These are phyloP conservation scores for Strix occidentalis DNA, from an alignment of 2,797 vertebrate genomes.

Conservation along the genomic window DNA sequence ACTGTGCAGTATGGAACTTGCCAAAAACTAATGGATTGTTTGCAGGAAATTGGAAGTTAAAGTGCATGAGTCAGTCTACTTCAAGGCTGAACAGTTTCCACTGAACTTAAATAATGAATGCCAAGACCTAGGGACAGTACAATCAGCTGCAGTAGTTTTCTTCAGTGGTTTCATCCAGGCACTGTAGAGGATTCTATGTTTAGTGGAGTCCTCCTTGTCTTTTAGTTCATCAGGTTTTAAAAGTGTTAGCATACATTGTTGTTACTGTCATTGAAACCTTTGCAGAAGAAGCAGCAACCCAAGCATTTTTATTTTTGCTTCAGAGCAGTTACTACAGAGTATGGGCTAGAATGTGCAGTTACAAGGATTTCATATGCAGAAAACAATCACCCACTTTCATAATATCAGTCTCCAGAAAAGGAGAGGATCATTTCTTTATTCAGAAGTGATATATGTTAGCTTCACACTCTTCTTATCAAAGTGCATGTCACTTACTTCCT, in stretches of 20 bases:
- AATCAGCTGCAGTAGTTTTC: constrained; percentile 25
- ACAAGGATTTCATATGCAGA: background rate
- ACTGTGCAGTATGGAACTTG: constrained; percentile 41
- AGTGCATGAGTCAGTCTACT: constrained; percentile 77
- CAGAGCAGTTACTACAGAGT: background rate
- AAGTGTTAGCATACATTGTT: background rate
- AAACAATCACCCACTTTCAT: background rate
- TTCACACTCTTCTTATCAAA: background rate
- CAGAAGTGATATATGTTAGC: background rate
- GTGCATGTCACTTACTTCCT: background rate
- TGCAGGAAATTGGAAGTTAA: constrained; percentile 77
- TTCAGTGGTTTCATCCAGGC: constrained; percentile 4
- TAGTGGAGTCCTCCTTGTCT: background rate
- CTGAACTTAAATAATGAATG: constrained; percentile 76
- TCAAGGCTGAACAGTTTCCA: constrained; percentile 73
- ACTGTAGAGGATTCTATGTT: background rate
- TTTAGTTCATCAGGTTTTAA: background rate
- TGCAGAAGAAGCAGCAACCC: background rate
- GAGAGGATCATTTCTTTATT: background rate
- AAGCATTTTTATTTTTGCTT: background rate
- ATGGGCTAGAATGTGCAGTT: background rate
- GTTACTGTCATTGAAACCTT: background rate
- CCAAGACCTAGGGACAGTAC: constrained; percentile 56
- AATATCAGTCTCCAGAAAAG: background rate
- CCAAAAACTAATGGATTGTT: constrained; percentile 74